phyloP scores from a whole-genome alignment of 2,113 vertebrate species.

The Sinocyclocheilus anophthalmus region DNA sequence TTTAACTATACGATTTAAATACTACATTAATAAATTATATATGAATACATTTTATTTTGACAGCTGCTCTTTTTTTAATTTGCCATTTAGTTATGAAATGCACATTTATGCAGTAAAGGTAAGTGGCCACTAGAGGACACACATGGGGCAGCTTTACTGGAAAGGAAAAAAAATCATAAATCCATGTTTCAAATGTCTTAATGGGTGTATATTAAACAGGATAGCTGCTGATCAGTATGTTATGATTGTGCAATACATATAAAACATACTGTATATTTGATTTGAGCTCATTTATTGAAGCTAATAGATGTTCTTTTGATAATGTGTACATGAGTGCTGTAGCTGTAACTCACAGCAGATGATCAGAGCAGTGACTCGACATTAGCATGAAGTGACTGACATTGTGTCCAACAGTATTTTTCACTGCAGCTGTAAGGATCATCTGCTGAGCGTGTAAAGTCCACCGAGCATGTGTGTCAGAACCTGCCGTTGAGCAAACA shows the following conservation, averaged over 20 bases:
- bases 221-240: no score
- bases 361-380: no score
- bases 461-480: not conserved
- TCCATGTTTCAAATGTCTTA: not conserved
- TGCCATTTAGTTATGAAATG: not conserved
- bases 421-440: no score
- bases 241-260: no score
- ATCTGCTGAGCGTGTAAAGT: not conserved
- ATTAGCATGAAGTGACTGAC: no score
- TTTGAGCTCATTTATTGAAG: not conserved
- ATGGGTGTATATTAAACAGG: not conserved
- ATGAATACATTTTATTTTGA: not conserved
- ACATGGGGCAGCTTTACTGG: not conserved
- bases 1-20: not conserved
- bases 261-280: not conserved
- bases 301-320: not conserved
- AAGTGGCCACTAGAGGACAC: slow-evolving; percentile 15
- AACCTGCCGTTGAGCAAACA: not conserved
- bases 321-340: no score
- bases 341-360: no score
- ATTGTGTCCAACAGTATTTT: not conserved
- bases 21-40: not conserved
- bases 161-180: not conserved
- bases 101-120: not conserved
- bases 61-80: not conserved